Conservation (phyloP, 64 coral and sea anemone species). For the Actinia tenebrosa region DNA sequence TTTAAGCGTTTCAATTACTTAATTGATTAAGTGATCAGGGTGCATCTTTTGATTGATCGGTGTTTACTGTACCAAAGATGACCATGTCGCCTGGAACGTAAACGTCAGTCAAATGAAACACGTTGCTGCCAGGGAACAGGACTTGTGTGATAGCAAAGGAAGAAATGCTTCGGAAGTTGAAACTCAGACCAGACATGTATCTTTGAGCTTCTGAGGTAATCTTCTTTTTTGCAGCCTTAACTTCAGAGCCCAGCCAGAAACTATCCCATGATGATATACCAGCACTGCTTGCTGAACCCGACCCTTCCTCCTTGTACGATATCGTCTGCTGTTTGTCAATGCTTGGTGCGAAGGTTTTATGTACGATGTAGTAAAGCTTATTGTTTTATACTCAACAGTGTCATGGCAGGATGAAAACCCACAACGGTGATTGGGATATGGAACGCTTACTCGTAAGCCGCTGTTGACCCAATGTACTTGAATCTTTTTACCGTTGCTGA, state of each 20-base stretch:
- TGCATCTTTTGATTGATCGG: too few species aligned
- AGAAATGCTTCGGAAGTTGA: slow-evolving; percentile 46
- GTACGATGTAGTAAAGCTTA: slow-evolving; percentile 26
- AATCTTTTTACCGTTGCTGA: slow-evolving; percentile 34
- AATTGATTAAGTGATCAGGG: too few species aligned
- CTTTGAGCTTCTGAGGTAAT: slow-evolving; percentile 1
- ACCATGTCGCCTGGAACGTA: slow-evolving; percentile 46
- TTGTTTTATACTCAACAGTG: background rate
- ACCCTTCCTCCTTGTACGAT: slow-evolving; percentile 17
- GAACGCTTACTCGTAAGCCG: background rate
- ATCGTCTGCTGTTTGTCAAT: slow-evolving; percentile 37
- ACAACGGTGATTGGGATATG: background rate
- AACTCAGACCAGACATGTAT: slow-evolving; percentile 22
- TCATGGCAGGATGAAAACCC: background rate
- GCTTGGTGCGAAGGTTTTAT: slow-evolving; percentile 17
- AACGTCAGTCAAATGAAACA: slow-evolving; percentile 18
- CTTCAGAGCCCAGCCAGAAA: background rate
- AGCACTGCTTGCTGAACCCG: slow-evolving; percentile 15
- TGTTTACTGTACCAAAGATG: slow-evolving; percentile 13
- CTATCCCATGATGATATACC: background rate
- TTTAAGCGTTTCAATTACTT: too few species aligned
- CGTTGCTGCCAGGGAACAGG: slow-evolving; percentile 21
- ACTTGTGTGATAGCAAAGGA: slow-evolving; percentile 39
- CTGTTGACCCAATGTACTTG: slow-evolving; percentile 34
- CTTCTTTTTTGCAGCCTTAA: slow-evolving; percentile 8